Evolutionary conservation across 2,797 vertebrate genomes (phyloP), one percentile per base, ranked within the genome.

Genomic region (Microctenopoma stevenorrisi): DNA sequence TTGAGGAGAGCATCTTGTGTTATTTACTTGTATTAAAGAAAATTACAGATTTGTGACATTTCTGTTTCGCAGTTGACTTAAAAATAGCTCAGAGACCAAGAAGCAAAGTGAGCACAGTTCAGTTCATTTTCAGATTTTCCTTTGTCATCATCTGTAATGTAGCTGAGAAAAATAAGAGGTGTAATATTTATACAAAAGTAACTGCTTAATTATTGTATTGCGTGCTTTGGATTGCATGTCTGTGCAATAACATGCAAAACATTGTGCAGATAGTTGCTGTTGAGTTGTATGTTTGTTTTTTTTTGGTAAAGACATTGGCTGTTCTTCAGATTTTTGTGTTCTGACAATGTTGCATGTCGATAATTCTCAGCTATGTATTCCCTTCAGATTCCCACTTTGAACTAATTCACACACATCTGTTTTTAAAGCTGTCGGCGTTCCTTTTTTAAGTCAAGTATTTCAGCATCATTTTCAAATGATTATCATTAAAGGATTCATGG

Each of bases 341-440:
- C 74, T 43, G 65, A 74, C 74, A 63, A 69, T 69, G 84, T 86
- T 90, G 91, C 89, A 89, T 92, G 90, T 91, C 74, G 84, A 48
- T 79, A 63, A 78, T 86, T 88, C 72, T 84, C 68, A 16, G 61
- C 71, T 83, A 82, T 87, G 81, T 81, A 69, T 82, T 76, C 55
- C 72, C 72, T 69, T 94, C 92, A 67, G 65, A 74, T 93, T 73
- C 74, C 74, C 85, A 94, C 93, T 94, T 95, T 87, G 92, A 94
- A 94, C 78, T 63, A 92, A 94, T 78, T 79, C 65, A 8, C 62
- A 79, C 64, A 70, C 66, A 18, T 74, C 76, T 78, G 72, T 76
- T 94, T 90, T 91, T 83, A 86, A 94, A 94, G 88, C 91, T 95
- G 93, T 95, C 92, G 2, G 72, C 89, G 55, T 80, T 76, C 47